These are phyloP conservation scores for Allolobophora icterica DNA, from an alignment of 2,888 invertebrate species.

Conservation along the genomic window DNA sequence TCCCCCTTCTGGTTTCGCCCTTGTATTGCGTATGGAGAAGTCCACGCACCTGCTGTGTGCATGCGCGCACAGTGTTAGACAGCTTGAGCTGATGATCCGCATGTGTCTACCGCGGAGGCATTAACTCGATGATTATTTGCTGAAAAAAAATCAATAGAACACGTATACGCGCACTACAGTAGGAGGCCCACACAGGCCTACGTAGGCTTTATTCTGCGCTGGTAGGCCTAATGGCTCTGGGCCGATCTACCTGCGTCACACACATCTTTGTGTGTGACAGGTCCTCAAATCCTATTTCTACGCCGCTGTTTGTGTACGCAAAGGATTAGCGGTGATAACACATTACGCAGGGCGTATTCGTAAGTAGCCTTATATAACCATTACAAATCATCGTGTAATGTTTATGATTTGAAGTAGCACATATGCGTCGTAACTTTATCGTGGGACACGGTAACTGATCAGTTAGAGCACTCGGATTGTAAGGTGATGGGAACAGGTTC, in stretches of 20 bases:
- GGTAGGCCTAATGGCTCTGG: background rate
- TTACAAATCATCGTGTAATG: background rate
- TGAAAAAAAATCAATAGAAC: background rate
- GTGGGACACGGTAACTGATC: too few relatives aligned
- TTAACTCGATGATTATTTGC: background rate
- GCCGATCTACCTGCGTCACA: background rate
- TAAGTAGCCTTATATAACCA: background rate
- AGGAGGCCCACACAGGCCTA: background rate
- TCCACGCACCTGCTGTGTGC: background rate
- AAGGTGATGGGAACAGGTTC: too few relatives aligned
- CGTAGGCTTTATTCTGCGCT: background rate
- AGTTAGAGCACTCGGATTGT: too few relatives aligned
- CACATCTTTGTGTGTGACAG: background rate
- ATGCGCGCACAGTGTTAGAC: background rate
- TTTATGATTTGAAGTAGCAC: background rate
- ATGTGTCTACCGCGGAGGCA: too few relatives aligned
- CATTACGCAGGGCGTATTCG: background rate
- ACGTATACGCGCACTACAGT: background rate
- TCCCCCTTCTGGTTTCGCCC: background rate
- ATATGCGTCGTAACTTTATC: background rate
- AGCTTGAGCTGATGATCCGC: background rate
- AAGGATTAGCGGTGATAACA: background rate
- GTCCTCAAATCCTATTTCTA: background rate
- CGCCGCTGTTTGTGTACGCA: background rate
- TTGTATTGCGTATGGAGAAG: background rate